These are phyloP conservation scores for Ernsta delagoae DNA, from an alignment of 2,888 invertebrate genomes.

Conservation along the genomic window DNA sequence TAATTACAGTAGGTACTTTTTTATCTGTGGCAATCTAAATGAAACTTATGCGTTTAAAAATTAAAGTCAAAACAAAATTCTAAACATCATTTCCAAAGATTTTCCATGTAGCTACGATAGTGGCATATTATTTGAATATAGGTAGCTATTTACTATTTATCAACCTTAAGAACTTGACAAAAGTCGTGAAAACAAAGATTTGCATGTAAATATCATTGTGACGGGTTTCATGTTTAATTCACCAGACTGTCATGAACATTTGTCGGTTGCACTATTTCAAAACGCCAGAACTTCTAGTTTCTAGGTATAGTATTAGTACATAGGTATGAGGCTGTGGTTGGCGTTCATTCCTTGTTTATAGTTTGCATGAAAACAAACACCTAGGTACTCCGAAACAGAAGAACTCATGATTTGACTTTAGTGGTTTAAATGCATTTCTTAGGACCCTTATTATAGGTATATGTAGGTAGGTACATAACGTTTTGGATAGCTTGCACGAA, in stretches of 20 bases:
- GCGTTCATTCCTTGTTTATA: slow-evolving; percentile 18
- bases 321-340: slow-evolving; percentile 9
- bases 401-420: not conserved
- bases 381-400: not conserved
- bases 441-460: not conserved
- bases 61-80: too few relatives aligned
- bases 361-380: not conserved
- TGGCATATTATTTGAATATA: too few relatives aligned
- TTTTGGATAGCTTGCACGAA: not conserved
- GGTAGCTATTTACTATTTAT: too few relatives aligned
- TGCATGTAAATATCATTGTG: slow-evolving; percentile 73
- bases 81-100: too few relatives aligned
- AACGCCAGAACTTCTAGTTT: slow-evolving; percentile 46
- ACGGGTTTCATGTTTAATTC: slow-evolving; percentile 81
- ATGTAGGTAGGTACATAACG: too few relatives aligned
- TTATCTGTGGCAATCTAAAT: too few relatives aligned
- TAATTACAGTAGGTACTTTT: not conserved
- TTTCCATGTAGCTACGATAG: too few relatives aligned
- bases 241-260: slow-evolving; percentile 80
- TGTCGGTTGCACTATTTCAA: slow-evolving; percentile 78
- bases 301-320: slow-evolving; percentile 9
- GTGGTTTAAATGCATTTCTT: not conserved
- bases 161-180: too few relatives aligned
- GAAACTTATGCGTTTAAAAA: too few relatives aligned
- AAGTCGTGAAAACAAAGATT: slow-evolving; percentile 47